These are phyloP conservation scores for Thymelicus sylvestris DNA, from an alignment of 2,888 invertebrate species.

Conservation along the genomic window DNA sequence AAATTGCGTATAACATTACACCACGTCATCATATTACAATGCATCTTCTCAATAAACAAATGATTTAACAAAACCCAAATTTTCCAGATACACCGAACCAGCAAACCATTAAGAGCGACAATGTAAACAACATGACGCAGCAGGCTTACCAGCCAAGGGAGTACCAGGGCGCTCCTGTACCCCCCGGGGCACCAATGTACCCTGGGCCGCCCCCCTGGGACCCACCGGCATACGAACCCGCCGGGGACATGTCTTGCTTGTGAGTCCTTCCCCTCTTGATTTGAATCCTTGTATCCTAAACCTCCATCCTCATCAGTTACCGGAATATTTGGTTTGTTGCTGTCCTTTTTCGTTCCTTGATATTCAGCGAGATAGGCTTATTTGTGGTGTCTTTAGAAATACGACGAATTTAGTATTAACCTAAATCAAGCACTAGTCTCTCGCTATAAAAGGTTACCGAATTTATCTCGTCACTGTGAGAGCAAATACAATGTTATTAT, in stretches of 20 bases:
- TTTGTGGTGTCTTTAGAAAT: too few species aligned
- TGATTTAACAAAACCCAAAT: slow-evolving; percentile 50
- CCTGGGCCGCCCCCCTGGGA: slow-evolving; percentile 71
- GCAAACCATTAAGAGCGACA: slow-evolving; percentile 78
- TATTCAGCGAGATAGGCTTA: slow-evolving; percentile 12
- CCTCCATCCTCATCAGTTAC: slow-evolving; percentile 43
- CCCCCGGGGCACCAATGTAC: slow-evolving; percentile 65
- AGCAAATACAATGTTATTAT: too few species aligned
- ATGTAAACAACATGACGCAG: slow-evolving; percentile 82
- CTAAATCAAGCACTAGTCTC: too few species aligned
- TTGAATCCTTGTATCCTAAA: slow-evolving; percentile 53
- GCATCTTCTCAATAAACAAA: slow-evolving; percentile 30
- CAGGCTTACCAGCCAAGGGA: slow-evolving; percentile 73
- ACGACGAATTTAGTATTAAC: too few species aligned
- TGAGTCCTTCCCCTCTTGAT: slow-evolving; percentile 78
- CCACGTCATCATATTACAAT: not conserved
- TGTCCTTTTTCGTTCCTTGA: slow-evolving; percentile 34
- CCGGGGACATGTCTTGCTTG: slow-evolving; percentile 82
- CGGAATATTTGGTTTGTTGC: not conserved
- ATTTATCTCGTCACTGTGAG: not conserved
- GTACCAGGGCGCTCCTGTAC: slow-evolving; percentile 65
- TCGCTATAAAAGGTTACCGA: not conserved
- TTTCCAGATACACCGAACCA: slow-evolving; percentile 78
- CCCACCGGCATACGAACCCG: slow-evolving; percentile 76
- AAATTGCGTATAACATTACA: too few species aligned